A percentile compares a stretch with the other conserved stretches of the same genome.
phyloP scores from a whole-genome alignment of 2,113 vertebrate species.

The Oceanites oceanicus region DNA sequence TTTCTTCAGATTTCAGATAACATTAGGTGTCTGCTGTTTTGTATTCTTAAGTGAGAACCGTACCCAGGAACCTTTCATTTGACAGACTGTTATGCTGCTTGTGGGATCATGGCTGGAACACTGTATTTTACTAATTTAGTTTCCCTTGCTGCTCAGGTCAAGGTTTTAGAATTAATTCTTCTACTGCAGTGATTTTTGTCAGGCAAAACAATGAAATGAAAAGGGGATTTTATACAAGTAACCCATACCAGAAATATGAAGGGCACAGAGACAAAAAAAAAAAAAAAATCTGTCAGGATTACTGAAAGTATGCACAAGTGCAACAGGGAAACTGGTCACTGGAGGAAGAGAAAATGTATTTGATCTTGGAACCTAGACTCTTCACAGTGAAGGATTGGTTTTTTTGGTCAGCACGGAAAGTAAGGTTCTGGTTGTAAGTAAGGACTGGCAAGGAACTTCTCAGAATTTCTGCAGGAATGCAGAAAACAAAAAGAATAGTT shows the following conservation, averaged over 20 bases:
- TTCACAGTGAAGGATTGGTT: background rate
- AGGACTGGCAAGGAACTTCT: background rate
- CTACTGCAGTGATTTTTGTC: background rate
- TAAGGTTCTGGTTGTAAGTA: background rate
- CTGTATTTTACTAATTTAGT: background rate
- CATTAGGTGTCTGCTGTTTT: background rate
- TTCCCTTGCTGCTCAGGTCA: background rate
- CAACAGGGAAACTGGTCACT: background rate
- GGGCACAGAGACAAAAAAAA: background rate
- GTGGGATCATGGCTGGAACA: background rate
- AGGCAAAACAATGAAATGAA: background rate
- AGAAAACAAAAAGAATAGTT: background rate
- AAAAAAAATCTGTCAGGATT: background rate
- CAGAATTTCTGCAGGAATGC: background rate
- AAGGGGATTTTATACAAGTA: background rate
- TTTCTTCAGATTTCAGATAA: background rate
- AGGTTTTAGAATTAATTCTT: conserved; percentile 3
- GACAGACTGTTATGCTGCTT: background rate
- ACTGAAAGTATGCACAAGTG: background rate
- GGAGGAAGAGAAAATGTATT: background rate
- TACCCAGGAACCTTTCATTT: background rate
- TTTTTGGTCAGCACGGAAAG: background rate
- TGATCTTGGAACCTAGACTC: background rate
- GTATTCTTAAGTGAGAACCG: background rate
- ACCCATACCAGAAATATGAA: background rate